These are phyloP conservation scores for Hylaeus anthracinus DNA, from an alignment of 1,140 invertebrate species.

Conservation along the genomic window DNA sequence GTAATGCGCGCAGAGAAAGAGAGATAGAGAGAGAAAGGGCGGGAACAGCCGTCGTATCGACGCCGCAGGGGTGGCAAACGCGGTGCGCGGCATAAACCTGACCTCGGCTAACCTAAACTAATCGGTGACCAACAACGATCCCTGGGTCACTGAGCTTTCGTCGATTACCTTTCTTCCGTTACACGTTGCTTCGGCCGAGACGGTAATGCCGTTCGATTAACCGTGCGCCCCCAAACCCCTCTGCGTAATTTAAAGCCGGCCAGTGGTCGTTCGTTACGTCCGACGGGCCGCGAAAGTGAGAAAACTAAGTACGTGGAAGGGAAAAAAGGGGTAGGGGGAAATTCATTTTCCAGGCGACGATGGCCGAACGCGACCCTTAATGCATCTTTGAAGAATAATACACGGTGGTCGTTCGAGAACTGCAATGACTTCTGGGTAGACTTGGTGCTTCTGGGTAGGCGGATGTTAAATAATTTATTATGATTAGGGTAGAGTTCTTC, in stretches of 20 bases:
- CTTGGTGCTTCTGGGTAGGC: neutral
- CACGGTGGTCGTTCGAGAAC: neutral
- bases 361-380: neutral
- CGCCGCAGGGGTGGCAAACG: neutral
- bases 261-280: slow-evolving; percentile 23
- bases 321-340: slow-evolving; percentile 2
- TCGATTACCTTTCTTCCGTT: slow-evolving; percentile 66
- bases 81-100: slow-evolving; percentile 27
- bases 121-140: slow-evolving; percentile 53
- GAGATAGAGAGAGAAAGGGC: neutral
- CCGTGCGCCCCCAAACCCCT: slow-evolving; percentile 16
- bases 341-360: neutral
- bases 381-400: slow-evolving; percentile 5
- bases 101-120: slow-evolving; percentile 61
- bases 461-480: no score
- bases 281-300: slow-evolving; percentile 37
- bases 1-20: neutral
- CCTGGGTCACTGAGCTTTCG: slow-evolving; percentile 58
- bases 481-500: no score
- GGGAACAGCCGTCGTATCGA: neutral
- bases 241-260: slow-evolving; percentile 43
- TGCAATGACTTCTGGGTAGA: neutral
- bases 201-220: slow-evolving; percentile 61
- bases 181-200: slow-evolving; percentile 42
- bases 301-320: slow-evolving; percentile 29